A percentile compares a stretch with the other conserved stretches of the same genome.
These are phyloP conservation scores for Manis javanica DNA, from an alignment of 2,797 vertebrate genomes.

Conservation along the genomic window DNA sequence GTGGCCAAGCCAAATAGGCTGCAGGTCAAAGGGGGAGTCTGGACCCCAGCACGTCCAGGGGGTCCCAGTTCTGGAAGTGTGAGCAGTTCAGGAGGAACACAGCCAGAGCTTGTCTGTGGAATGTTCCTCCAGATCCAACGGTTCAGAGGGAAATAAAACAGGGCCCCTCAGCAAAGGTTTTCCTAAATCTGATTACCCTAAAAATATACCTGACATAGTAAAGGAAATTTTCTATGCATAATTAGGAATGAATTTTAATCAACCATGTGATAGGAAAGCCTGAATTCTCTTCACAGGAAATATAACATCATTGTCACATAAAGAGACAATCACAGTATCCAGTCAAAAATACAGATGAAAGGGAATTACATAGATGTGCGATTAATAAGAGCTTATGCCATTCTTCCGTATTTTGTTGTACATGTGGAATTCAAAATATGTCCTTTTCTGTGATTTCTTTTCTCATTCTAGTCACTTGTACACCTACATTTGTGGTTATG, in stretches of 20 bases:
- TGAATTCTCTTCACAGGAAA: background rate
- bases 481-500: background rate
- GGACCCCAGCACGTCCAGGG: accelerated
- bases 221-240: background rate
- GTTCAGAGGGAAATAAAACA: accelerated
- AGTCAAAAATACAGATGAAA: background rate
- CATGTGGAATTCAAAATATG: background rate
- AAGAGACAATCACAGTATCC: background rate
- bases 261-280: background rate
- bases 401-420: background rate
- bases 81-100: background rate
- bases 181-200: background rate
- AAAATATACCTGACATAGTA: accelerated
- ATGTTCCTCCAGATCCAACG: background rate
- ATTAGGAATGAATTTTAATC: background rate
- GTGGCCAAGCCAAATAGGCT: background rate
- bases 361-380: background rate
- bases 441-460: background rate
- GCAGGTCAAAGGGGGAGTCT: background rate
- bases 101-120: background rate
- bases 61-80: background rate
- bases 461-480: background rate
- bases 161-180: background rate
- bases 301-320: too few relatives aligned
- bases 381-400: background rate